Evolutionary conservation across 2,797 vertebrate genomes (phyloP).

Genomic region (Leucoraja ocellata): DNA sequence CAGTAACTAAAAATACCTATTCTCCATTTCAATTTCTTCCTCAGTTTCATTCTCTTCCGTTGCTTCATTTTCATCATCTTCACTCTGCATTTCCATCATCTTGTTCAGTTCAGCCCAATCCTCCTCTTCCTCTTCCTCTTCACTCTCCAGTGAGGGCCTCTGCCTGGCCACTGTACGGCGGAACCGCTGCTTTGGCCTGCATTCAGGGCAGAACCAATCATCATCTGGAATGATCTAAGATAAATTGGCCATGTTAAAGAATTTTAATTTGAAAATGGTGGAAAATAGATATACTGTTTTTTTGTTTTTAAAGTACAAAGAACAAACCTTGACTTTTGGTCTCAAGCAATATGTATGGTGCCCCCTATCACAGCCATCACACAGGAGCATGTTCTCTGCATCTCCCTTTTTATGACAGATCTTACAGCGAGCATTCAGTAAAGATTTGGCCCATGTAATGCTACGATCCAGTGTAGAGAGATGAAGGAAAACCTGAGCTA

Average conservation of each 20-base stretch:
- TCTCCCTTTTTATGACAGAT: slow-evolving; percentile 90
- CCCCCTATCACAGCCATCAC: slow-evolving; percentile 81
- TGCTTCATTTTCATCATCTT: slow-evolving; percentile 54
- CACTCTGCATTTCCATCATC: slow-evolving; percentile 53
- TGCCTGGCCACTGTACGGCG: slow-evolving; percentile 75
- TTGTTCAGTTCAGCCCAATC: slow-evolving; percentile 53
- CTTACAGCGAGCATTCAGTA: slow-evolving; percentile 89
- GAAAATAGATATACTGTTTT: neutral
- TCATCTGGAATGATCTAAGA: slow-evolving; percentile 69
- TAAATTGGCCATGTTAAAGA: slow-evolving; percentile 33
- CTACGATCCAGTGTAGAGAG: slow-evolving; percentile 86
- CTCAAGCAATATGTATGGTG: slow-evolving; percentile 89
- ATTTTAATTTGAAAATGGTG: neutral
- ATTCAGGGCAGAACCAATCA: slow-evolving; percentile 95
- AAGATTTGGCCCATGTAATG: slow-evolving; percentile 86
- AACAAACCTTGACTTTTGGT: slow-evolving; percentile 82
- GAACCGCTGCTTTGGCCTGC: slow-evolving; percentile 82
- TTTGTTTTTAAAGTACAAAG: neutral
- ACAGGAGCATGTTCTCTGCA: slow-evolving; percentile 89
- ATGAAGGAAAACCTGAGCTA: slow-evolving; percentile 95
- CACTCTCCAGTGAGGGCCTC: slow-evolving; percentile 74
- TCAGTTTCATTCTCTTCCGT: slow-evolving; percentile 60
- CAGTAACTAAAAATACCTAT: neutral
- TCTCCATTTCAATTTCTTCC: slow-evolving; percentile 50
- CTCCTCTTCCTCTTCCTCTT: slow-evolving; percentile 60